A percentile compares a stretch with the other conserved stretches of the same genome.
These are phyloP conservation scores for Plecturocebus donacophilus DNA, from an alignment of 2,113 vertebrate genomes.

Conservation along the genomic window DNA sequence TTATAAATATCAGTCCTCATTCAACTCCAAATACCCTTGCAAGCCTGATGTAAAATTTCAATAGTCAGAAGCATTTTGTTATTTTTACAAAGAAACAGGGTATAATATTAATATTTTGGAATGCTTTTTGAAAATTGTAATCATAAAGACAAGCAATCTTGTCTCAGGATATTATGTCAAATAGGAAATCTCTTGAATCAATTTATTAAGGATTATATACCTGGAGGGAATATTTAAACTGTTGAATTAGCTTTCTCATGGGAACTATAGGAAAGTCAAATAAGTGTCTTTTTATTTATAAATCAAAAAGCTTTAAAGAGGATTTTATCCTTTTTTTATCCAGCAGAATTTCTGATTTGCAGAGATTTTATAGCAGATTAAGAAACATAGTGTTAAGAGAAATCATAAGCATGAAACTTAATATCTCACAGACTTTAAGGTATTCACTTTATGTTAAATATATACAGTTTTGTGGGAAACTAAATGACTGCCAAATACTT, in stretches of 20 bases:
- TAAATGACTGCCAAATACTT: background rate
- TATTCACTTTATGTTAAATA: background rate
- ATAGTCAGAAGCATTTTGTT: conserved; percentile 25
- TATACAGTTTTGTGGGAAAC: background rate
- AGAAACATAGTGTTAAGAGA: conserved; percentile 21
- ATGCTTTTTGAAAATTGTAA: conserved; percentile 41
- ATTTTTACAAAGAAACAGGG: conserved; percentile 35
- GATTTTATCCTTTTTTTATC: conserved; percentile 34
- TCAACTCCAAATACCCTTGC: background rate
- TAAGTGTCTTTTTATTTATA: conserved; percentile 39
- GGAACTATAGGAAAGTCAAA: background rate
- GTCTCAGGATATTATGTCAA: conserved; percentile 43
- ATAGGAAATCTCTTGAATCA: conserved; percentile 65
- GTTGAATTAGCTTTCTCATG: conserved; percentile 30
- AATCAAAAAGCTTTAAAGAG: conserved; percentile 47
- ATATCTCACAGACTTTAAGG: background rate
- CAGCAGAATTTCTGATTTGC: conserved; percentile 31
- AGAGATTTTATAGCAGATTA: conserved; percentile 49
- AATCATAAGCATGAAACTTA: background rate
- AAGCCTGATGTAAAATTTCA: background rate
- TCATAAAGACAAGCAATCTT: conserved; percentile 56
- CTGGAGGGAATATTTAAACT: conserved; percentile 53
- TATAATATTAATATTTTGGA: conserved; percentile 42
- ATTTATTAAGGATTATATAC: conserved; percentile 69
- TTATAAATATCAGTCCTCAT: background rate